Conservation (phyloP, 35 echinoderm and acorn worm species). For the Hemicentrotus pulcherrimus region DNA sequence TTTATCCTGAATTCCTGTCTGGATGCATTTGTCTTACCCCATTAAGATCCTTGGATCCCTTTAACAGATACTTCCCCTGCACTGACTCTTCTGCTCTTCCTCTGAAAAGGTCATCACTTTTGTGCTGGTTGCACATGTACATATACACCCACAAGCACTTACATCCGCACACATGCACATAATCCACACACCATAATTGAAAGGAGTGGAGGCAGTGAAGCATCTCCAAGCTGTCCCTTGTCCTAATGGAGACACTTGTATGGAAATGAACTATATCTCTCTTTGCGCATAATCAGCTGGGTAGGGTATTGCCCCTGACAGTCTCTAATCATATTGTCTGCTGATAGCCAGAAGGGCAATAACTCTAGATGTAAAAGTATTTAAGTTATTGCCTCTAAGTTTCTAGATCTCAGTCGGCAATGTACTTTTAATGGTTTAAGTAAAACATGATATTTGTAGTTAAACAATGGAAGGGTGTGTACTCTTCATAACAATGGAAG, state of each 20-base stretch:
- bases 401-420: no score
- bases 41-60: not conserved
- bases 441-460: no score
- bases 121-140: not conserved
- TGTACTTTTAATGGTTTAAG: no score
- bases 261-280: not conserved
- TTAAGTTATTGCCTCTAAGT: no score
- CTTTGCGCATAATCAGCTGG: not conserved
- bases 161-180: not conserved
- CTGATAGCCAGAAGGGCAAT: no score
- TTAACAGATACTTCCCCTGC: not conserved
- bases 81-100: not conserved
- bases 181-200: not conserved
- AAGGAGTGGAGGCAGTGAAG: not conserved
- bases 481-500: no score
- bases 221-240: not conserved
- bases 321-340: no score
- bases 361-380: no score
- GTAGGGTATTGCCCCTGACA: no score
- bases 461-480: no score
- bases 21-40: conserved; percentile 16
- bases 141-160: not conserved
- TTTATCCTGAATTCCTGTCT: not conserved
- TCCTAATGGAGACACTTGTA: not conserved
- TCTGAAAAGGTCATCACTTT: not conserved